Percentiles rank a stretch among this genome's conserved stretches.
Conservation (phyloP, 2,797 vertebrate species). For the Botia kubotai region DNA sequence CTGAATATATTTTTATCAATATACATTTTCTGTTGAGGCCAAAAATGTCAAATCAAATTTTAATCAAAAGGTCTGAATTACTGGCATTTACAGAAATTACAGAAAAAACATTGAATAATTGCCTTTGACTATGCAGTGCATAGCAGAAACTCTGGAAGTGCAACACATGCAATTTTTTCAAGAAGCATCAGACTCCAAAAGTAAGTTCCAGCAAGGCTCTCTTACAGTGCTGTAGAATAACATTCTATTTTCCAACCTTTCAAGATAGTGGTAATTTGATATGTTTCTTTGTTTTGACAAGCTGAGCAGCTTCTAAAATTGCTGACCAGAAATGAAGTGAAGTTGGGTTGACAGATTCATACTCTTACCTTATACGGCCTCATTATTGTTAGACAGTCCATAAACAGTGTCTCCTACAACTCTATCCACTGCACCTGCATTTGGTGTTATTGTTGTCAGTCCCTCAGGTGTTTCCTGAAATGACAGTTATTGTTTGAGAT, state of each 20-base stretch:
- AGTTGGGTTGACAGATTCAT: conserved; percentile 27
- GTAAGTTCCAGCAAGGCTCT: background rate
- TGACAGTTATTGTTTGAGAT: conserved; percentile 49
- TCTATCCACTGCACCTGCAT: conserved; percentile 11
- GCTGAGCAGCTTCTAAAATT: conserved; percentile 30
- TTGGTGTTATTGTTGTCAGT: conserved; percentile 32
- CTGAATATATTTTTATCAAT: no score
- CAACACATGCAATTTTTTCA: background rate
- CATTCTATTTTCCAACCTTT: conserved; percentile 14
- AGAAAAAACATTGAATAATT: no score
- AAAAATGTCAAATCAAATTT: no score
- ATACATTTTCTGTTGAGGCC: no score
- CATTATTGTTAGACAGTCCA: conserved; percentile 46
- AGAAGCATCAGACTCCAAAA: background rate
- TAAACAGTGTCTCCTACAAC: conserved; percentile 30
- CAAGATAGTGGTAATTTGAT: background rate
- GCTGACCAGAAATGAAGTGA: conserved; percentile 21
- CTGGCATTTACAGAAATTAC: no score
- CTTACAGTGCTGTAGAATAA: conserved; percentile 7
- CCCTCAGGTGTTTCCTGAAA: conserved; percentile 30
- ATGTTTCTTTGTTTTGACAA: conserved; percentile 42
- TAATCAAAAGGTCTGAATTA: no score
- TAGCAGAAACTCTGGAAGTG: no score
- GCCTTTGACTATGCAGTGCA: no score
- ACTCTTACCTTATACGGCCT: conserved; percentile 27